Evolutionary conservation across 2,113 vertebrate species (phyloP).

Genomic region (Leucoraja erinaceus): DNA sequence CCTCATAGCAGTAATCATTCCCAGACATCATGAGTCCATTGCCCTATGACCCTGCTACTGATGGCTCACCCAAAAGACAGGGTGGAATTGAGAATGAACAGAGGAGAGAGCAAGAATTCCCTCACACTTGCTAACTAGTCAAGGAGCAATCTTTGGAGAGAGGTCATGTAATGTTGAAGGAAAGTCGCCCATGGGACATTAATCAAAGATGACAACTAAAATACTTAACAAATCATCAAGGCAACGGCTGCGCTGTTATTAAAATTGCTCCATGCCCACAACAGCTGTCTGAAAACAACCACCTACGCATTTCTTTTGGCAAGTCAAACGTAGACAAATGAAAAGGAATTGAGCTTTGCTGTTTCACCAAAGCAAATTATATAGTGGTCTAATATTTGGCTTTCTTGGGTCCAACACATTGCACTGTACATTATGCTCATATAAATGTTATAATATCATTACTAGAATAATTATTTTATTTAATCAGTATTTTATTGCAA

Average conservation of each 20-base stretch:
- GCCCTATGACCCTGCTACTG: constrained; percentile 41
- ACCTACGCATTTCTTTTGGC: background rate
- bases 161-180: background rate
- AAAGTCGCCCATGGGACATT: constrained; percentile 19
- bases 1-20: constrained; percentile 46
- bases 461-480: background rate
- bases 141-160: constrained; percentile 41
- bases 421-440: background rate
- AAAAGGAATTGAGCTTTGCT: constrained; percentile 2
- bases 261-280: background rate
- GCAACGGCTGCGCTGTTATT: background rate
- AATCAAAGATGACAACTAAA: constrained; percentile 33
- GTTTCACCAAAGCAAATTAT: background rate
- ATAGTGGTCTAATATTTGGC: background rate
- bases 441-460: background rate
- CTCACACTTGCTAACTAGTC: constrained; percentile 43
- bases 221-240: background rate
- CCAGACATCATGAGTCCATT: constrained; percentile 42
- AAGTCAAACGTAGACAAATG: background rate
- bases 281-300: constrained; percentile 13
- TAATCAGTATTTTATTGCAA: background rate
- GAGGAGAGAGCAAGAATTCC: constrained; percentile 48
- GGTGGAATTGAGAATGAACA: constrained; percentile 41
- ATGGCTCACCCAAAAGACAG: constrained; percentile 42
- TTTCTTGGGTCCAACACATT: background rate